Evolutionary conservation across 2,113 vertebrate species (phyloP), one percentile per base, ranked within the genome.

Genomic region (Vidua chalybeata): DNA sequence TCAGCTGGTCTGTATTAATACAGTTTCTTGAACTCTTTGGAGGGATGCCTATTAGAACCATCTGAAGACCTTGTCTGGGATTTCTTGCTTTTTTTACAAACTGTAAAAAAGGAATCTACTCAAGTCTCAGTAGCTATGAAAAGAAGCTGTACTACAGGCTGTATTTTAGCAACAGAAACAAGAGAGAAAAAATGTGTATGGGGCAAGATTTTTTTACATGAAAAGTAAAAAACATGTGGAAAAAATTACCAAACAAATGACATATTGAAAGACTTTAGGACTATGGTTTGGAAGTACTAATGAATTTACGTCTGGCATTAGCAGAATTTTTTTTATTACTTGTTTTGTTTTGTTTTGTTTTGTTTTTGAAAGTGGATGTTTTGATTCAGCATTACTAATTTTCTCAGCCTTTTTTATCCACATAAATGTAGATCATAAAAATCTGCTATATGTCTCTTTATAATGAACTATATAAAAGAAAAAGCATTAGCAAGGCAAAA

Each of bases 1-100:
- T 94, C 90, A 96, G 83, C 63, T 96, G 93, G 59, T 90, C 72
- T 96, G 20, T 67, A 55, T 96, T 93, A 96, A 74, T 55, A 59
- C 23, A 83, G 27, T 95, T 95, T 91, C 79, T 96, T 88, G 76
- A 93, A 86, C 85, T 96, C 56, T 87, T 71, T 33, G 49, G 89
- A 82, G 48, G 56, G 76, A 72, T 77, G 39, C 17, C 91, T 35
- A 92, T 94, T 96, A 78, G 61, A 96, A 96, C 78, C 93, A 95
- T 90, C 79, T 95, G 94, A 97, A 93, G 75, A 90, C 58, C 35
- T 21, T 83, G 75, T 86, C 91, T 94, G 46, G 58, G 21, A 69
- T 69, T 56, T 46, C 31, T 87, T 74, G 33, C 43, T 82, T 80
- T 89, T 92, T 89, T 94, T 77, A 72, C 16, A 73, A 95, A 54